Base-by-base conservation (phyloP, 2,113 vertebrate genomes). In the Calonectris borealis region DNA sequence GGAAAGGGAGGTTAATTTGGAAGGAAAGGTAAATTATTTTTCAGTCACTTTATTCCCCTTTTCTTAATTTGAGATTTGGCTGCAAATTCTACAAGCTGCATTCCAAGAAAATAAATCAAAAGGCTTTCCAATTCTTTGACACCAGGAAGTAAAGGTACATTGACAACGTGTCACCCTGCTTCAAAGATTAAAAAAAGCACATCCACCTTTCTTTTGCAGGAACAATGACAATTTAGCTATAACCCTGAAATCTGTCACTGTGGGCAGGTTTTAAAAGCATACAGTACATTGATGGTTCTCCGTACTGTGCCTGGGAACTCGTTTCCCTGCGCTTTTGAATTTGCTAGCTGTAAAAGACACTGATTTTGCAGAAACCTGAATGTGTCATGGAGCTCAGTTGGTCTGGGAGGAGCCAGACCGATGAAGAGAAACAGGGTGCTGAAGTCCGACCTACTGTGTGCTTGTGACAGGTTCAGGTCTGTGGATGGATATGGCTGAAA, bases 401-500 rank as follows among this genome's bases (percentile, higher is more conserved):
- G 90, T 92, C 81, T 97, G 96, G 97, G 94, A 97, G 88, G 95
- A 95, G 95, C 94, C 95, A 95, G 90, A 84, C 69, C 57, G 64
- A 49, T 94, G 14, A 92, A 90, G 85, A 97, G 79, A 94, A 97
- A 97, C 95, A 93, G 95, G 96, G 84, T 98, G 97, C 97, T 97
- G 95, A 96, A 94, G 89, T 95, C 95, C 94, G 91, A 22, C 66
- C 92, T 97, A 7, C 78, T 95, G 79, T 71, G 73, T 87, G 92
- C 91, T 94, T 83, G 38, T 91, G 96, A 73, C 96, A 86, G 64
- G 85, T 96, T 97, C 94, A 66, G 94, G 86, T 84, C 93, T 94
- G 83, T 94, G 85, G 94, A 91, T 96, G 92, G 96, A 93, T 83
- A 86, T 49, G 80, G 86, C 83, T 94, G 86, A 90, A 82, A 88